A percentile compares a stretch with the other conserved stretches of the same genome.
Conservation (phyloP, 2,113 vertebrate genomes). For the Struthidea cinerea region DNA sequence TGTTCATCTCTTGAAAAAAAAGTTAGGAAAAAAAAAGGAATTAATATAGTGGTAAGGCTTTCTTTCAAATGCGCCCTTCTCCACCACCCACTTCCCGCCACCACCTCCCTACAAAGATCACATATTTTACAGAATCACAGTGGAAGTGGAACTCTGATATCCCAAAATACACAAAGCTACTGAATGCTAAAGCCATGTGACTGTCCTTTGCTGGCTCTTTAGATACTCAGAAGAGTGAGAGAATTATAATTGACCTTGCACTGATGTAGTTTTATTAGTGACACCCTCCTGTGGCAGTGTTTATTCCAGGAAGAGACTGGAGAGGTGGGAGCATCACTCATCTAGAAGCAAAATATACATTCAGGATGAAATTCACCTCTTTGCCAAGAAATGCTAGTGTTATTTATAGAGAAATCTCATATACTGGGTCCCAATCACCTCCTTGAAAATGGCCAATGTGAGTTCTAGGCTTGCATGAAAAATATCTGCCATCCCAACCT, state of each 20-base stretch:
- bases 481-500: background rate
- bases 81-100: accelerated
- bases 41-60: accelerated
- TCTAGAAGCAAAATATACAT: background rate
- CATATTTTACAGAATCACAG: background rate
- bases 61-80: background rate
- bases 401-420: slow-evolving; percentile 2
- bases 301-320: background rate
- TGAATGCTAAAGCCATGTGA: background rate
- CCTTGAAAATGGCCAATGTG: background rate
- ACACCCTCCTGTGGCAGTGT: background rate
- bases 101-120: accelerated
- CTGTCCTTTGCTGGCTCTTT: background rate
- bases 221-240: background rate
- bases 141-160: background rate
- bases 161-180: background rate
- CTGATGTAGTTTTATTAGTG: background rate
- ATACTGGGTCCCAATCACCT: background rate
- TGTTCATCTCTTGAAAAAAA: background rate
- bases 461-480: background rate
- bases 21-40: background rate
- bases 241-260: background rate
- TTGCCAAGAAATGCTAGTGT: background rate
- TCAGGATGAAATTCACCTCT: background rate
- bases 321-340: background rate